These are phyloP conservation scores for Aurelia sp. DNA, from an alignment of 30 jellyfish, hydroid and myxozoan genomes.

Conservation along the genomic window DNA sequence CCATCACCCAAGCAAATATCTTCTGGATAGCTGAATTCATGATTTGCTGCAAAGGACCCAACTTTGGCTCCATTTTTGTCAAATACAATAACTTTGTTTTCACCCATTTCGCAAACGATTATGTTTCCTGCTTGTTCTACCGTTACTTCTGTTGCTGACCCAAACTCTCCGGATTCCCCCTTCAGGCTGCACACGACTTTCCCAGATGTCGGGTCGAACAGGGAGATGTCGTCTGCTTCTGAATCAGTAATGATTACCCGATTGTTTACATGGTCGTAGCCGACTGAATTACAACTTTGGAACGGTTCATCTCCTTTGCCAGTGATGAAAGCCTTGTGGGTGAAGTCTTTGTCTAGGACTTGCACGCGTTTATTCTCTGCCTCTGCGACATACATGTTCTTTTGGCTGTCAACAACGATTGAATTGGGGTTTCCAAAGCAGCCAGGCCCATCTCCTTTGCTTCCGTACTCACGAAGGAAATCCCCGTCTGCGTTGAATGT, in stretches of 20 bases:
- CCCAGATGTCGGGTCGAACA: conserved; percentile 62
- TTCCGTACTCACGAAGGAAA: conserved; percentile 48
- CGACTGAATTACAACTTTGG: conserved; percentile 59
- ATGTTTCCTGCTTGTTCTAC: conserved; percentile 77
- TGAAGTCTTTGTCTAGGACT: conserved; percentile 62
- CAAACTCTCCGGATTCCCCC: conserved; percentile 49
- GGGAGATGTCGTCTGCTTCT: conserved; percentile 46
- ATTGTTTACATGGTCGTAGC: conserved; percentile 51
- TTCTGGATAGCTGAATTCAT: conserved; percentile 59
- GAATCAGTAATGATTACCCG: conserved; percentile 64
- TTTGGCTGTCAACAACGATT: conserved; percentile 33
- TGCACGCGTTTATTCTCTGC: conserved; percentile 60
- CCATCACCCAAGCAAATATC: conserved; percentile 62
- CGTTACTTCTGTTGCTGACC: conserved; percentile 45
- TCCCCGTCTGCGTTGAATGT: conserved; percentile 47
- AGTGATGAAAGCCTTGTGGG: conserved; percentile 47
- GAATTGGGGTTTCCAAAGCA: conserved; percentile 56
- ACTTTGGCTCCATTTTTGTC: conserved; percentile 71
- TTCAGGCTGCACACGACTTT: conserved; percentile 24
- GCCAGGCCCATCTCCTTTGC: conserved; percentile 77
- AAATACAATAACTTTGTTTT: conserved; percentile 57
- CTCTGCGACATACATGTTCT: conserved; percentile 42
- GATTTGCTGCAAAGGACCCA: conserved; percentile 56
- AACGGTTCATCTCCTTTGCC: conserved; percentile 17
- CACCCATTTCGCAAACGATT: conserved; percentile 74